A percentile compares a stretch with the other conserved stretches of the same genome.
Evolutionary conservation across 2,888 invertebrate genomes (phyloP).

Genomic region (Cheilosia variabilis): DNA sequence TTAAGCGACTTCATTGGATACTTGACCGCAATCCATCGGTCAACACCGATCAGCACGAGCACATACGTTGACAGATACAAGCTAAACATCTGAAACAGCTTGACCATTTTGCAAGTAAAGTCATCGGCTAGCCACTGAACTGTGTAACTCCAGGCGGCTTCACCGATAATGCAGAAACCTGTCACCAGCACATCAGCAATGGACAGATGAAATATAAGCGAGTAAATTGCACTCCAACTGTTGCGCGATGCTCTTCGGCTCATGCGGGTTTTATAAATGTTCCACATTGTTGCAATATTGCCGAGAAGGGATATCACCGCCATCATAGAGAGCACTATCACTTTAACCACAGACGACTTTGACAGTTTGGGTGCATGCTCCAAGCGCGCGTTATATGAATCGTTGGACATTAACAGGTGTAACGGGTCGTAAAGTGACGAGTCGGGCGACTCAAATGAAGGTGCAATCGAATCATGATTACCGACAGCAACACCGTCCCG

Average conservation of each 20-base stretch:
- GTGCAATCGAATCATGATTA: slow-evolving; percentile 28
- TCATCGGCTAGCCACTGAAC: slow-evolving; percentile 93
- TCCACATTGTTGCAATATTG: slow-evolving; percentile 90
- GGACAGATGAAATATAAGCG: slow-evolving; percentile 91
- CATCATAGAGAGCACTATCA: slow-evolving; percentile 88
- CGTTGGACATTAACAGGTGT: slow-evolving; percentile 46
- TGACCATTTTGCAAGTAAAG: slow-evolving; percentile 90
- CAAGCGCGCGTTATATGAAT: slow-evolving; percentile 77
- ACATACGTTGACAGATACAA: slow-evolving; percentile 93
- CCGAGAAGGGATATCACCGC: slow-evolving; percentile 89
- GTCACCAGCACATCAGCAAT: slow-evolving; percentile 92
- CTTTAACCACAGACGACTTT: slow-evolving; percentile 87
- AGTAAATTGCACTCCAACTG: slow-evolving; percentile 89
- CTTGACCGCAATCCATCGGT: slow-evolving; percentile 91
- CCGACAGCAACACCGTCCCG: slow-evolving; percentile 4
- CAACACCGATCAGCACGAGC: slow-evolving; percentile 91
- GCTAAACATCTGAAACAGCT: slow-evolving; percentile 92
- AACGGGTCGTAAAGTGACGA: slow-evolving; percentile 16
- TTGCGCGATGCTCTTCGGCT: slow-evolving; percentile 86
- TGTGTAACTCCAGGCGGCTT: slow-evolving; percentile 91
- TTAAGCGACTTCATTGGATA: slow-evolving; percentile 90
- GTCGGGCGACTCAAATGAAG: slow-evolving; percentile 19
- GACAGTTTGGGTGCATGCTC: slow-evolving; percentile 89
- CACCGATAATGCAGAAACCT: slow-evolving; percentile 91
- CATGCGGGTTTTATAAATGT: slow-evolving; percentile 88